These are phyloP conservation scores for Galeruca laticollis DNA, from an alignment of 2,888 invertebrate species.

Conservation along the genomic window DNA sequence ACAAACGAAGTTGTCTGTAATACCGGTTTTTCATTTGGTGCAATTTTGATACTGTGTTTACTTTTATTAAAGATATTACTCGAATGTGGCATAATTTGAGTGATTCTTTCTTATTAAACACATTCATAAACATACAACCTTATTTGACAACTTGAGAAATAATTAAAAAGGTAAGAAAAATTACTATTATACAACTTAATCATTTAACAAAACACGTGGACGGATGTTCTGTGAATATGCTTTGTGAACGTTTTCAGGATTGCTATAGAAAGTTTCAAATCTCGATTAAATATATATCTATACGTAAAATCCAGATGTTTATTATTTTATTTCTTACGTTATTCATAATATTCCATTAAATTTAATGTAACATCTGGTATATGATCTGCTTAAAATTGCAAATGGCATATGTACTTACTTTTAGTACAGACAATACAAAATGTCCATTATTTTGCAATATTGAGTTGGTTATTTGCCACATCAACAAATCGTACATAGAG, in stretches of 20 bases:
- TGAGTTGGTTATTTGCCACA: background rate
- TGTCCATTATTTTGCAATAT: too few relatives aligned
- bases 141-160: slow-evolving; percentile 56
- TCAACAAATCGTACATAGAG: too few relatives aligned
- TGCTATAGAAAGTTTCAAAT: background rate
- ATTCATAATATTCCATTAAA: background rate
- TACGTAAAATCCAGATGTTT: background rate
- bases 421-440: too few relatives aligned
- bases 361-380: slow-evolving; percentile 6
- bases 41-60: slow-evolving; percentile 54
- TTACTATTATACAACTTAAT: slow-evolving; percentile 52
- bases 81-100: slow-evolving; percentile 60
- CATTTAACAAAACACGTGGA: slow-evolving; percentile 57
- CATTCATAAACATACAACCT: slow-evolving; percentile 48
- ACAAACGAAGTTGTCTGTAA: slow-evolving; percentile 4
- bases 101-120: slow-evolving; percentile 48
- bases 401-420: background rate
- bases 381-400: background rate
- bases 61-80: slow-evolving; percentile 55
- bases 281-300: background rate
- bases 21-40: slow-evolving; percentile 57
- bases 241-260: slow-evolving; percentile 4
- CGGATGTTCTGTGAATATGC: slow-evolving; percentile 33
- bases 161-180: slow-evolving; percentile 52
- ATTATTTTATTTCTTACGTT: background rate